These are phyloP conservation scores for Carapus acus DNA, from an alignment of 2,797 vertebrate genomes.

Conservation along the genomic window DNA sequence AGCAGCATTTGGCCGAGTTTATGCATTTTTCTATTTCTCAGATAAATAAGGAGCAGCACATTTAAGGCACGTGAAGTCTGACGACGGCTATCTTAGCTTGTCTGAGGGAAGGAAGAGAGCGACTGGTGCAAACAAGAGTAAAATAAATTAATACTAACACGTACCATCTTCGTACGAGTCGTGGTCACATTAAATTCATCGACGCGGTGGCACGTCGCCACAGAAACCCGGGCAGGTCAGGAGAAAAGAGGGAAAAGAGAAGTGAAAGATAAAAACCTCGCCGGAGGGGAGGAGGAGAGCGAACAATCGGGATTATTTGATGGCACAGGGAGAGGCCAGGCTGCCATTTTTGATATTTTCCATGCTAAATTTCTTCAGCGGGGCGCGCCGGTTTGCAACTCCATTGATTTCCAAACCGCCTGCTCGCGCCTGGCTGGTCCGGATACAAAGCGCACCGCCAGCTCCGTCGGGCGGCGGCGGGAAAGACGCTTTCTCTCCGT, in stretches of 20 bases:
- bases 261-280: conserved; percentile 24
- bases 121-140: conserved; percentile 10
- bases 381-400: conserved; percentile 45
- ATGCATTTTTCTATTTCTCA: conserved; percentile 38
- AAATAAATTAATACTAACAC: conserved; percentile 29
- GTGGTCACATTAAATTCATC: conserved; percentile 17
- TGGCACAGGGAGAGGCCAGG: conserved; percentile 31
- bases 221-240: conserved; percentile 12
- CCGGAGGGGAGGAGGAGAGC: conserved; percentile 38
- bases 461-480: conserved; percentile 34
- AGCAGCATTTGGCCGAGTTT: conserved; percentile 9
- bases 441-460: conserved; percentile 40
- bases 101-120: conserved; percentile 16
- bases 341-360: conserved; percentile 49
- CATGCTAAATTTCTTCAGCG: conserved; percentile 39
- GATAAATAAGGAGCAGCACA: conserved; percentile 34
- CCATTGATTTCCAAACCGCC: conserved; percentile 47
- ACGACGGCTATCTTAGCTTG: conserved; percentile 21
- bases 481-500: conserved; percentile 37
- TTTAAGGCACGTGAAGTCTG: conserved; percentile 63
- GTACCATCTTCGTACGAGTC: conserved; percentile 7
- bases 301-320: conserved; percentile 57
- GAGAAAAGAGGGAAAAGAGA: conserved; percentile 27
- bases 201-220: conserved; percentile 28
- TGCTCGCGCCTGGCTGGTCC: conserved; percentile 43